Percentiles rank a stretch among this genome's conserved stretches.
These are phyloP conservation scores for Dryomyza anilis DNA, from an alignment of 2,888 invertebrate genomes.

Conservation along the genomic window DNA sequence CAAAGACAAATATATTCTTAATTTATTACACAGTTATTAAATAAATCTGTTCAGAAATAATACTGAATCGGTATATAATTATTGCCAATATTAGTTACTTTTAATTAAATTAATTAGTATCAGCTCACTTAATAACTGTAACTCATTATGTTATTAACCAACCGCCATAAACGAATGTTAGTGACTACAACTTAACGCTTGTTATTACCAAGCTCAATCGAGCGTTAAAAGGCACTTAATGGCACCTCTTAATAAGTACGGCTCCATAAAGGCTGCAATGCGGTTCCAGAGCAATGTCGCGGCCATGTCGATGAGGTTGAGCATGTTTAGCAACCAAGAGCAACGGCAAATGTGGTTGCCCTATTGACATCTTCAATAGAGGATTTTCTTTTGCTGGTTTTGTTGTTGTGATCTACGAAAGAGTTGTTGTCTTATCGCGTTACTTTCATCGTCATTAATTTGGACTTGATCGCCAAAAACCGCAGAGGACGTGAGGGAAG, in stretches of 20 bases:
- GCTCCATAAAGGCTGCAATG: neutral
- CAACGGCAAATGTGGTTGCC: conserved; percentile 6
- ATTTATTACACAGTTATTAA: no score
- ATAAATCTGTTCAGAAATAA: no score
- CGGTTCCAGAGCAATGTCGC: neutral
- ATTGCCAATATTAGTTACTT: no score
- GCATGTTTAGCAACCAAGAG: no score
- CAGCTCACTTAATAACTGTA: no score
- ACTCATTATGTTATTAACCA: no score
- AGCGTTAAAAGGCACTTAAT: neutral
- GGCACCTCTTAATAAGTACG: neutral
- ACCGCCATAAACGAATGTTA: no score
- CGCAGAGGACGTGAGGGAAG: neutral
- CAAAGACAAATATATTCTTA: no score
- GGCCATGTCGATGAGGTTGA: neutral
- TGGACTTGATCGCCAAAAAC: neutral
- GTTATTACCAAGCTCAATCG: no score
- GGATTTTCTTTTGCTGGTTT: neutral
- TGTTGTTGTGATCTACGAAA: neutral
- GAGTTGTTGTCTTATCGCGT: conserved; percentile 3
- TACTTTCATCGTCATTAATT: conserved; percentile 24
- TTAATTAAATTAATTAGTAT: no score
- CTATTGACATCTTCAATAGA: conserved; percentile 17
- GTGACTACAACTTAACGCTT: no score
- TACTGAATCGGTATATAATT: no score